These are phyloP conservation scores for Clunio marinus DNA, from an alignment of 2,888 invertebrate genomes.

Conservation along the genomic window DNA sequence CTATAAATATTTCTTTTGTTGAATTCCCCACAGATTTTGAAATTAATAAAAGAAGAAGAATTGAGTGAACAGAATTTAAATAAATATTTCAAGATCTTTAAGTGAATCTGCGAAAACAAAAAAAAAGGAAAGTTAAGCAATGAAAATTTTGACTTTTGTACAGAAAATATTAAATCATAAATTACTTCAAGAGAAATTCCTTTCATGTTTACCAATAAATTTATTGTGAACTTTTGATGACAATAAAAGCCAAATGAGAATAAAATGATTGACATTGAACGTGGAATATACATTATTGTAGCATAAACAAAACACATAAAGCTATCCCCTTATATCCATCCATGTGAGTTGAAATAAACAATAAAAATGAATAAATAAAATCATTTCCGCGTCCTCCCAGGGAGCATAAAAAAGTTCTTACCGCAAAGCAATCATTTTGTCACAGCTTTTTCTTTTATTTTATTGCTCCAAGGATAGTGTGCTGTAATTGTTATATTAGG, in stretches of 20 bases:
- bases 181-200: no score
- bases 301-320: background rate
- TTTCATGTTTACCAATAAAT: background rate
- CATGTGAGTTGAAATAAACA: background rate
- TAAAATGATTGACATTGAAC: background rate
- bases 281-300: background rate
- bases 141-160: no score
- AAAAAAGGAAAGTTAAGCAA: no score
- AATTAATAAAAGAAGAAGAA: no score
- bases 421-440: constrained; percentile 32
- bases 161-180: no score
- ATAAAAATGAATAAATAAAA: constrained; percentile 29
- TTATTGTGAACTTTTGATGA: no score
- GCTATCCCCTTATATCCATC: background rate
- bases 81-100: no score
- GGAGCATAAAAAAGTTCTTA: constrained; percentile 2
- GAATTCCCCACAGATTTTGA: no score
- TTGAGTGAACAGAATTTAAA: no score
- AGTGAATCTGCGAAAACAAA: no score
- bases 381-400: constrained; percentile 10
- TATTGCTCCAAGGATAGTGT: constrained; percentile 25
- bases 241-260: background rate
- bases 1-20: no score
- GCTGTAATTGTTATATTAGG: background rate
- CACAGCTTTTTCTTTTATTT: constrained; percentile 24